These are phyloP conservation scores for Pholis gunnellus DNA, from an alignment of 2,113 vertebrate species.

Conservation along the genomic window DNA sequence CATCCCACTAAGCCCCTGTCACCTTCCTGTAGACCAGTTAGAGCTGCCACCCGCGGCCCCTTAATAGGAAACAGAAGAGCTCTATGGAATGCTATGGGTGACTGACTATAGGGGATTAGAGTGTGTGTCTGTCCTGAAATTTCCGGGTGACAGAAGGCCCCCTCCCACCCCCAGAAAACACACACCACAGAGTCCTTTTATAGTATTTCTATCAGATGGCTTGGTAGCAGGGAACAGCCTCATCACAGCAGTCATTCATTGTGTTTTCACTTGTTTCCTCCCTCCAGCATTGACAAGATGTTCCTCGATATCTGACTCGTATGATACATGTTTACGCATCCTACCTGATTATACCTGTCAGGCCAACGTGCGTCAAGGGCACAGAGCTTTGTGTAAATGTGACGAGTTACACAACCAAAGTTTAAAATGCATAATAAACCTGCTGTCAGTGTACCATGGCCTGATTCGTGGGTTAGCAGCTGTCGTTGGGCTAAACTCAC, in stretches of 20 bases:
- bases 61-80: conserved; percentile 79
- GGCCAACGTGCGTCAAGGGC: neutral
- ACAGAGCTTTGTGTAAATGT: neutral
- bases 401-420: neutral
- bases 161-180: conserved; percentile 14
- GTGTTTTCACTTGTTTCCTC: conserved; percentile 4
- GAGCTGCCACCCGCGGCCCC: conserved; percentile 51
- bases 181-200: conserved; percentile 64
- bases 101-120: conserved; percentile 76
- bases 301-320: neutral
- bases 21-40: conserved; percentile 37
- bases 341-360: neutral
- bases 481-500: neutral
- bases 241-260: conserved; percentile 5
- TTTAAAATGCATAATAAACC: neutral
- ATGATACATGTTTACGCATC: neutral
- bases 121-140: conserved; percentile 42
- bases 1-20: conserved; percentile 40
- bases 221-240: conserved; percentile 21
- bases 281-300: neutral
- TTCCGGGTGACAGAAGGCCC: conserved; percentile 61
- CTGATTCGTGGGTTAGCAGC: neutral
- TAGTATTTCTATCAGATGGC: conserved; percentile 60
- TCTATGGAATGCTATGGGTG: conserved; percentile 68
- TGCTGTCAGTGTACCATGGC: neutral